phyloP scores from a whole-genome alignment of 2,113 vertebrate species.

The Psettodes erumei region DNA sequence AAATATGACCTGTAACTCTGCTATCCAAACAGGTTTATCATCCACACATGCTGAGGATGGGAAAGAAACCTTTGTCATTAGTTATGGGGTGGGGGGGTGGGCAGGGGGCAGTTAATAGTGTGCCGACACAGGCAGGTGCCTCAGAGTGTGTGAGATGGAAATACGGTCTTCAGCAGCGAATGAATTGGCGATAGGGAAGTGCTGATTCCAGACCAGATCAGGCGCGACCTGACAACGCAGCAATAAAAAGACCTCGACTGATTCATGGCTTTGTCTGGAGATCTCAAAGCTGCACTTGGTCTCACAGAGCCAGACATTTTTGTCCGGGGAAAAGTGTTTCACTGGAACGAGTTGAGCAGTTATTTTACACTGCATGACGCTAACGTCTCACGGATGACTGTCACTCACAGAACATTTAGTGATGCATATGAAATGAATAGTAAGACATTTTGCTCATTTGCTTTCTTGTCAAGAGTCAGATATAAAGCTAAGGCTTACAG shows the following conservation, averaged over 20 bases:
- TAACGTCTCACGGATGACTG: too few species aligned
- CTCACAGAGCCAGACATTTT: background rate
- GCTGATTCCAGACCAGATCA: constrained; percentile 58
- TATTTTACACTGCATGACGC: background rate
- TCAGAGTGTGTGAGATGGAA: constrained; percentile 24
- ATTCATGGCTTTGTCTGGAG: constrained; percentile 58
- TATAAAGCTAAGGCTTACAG: background rate
- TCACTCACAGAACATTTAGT: too few species aligned
- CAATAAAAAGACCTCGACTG: constrained; percentile 55
- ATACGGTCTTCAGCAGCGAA: constrained; percentile 30
- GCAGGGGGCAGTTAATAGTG: constrained; percentile 16
- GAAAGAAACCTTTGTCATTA: constrained; percentile 17
- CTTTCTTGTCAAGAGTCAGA: background rate
- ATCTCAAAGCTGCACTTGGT: constrained; percentile 30
- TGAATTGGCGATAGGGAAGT: constrained; percentile 60
- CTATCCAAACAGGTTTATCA: background rate
- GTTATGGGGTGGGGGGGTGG: too few species aligned
- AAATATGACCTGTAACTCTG: background rate
- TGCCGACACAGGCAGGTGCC: constrained; percentile 45
- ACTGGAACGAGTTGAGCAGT: background rate
- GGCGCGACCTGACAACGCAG: constrained; percentile 47
- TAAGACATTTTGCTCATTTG: background rate
- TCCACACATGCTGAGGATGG: background rate
- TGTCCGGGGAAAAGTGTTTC: constrained; percentile 15
- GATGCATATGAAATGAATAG: background rate